Conservation (phyloP, 2,113 vertebrate genomes). For the Lophochroa leadbeateri region DNA sequence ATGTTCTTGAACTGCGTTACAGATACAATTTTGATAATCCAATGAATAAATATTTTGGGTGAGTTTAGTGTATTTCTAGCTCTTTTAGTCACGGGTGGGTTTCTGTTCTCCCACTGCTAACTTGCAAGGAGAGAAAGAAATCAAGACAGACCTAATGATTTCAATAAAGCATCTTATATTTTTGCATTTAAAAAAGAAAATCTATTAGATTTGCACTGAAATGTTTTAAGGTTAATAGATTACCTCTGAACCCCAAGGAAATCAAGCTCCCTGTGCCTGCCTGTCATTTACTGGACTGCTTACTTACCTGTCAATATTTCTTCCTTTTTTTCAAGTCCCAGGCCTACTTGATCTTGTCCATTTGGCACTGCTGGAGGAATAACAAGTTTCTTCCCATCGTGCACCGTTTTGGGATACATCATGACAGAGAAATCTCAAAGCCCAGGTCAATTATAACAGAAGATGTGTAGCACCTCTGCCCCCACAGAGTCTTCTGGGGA, state of each 20-base stretch:
- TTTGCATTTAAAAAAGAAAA: neutral
- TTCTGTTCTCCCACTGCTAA: constrained; percentile 6
- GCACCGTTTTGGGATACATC: constrained; percentile 81
- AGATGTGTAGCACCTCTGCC: constrained; percentile 80
- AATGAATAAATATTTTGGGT: neutral
- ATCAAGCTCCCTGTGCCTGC: constrained; percentile 61
- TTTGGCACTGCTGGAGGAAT: constrained; percentile 81
- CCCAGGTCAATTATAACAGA: constrained; percentile 87
- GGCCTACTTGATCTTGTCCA: constrained; percentile 82
- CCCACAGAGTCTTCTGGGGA: constrained; percentile 78
- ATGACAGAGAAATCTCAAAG: constrained; percentile 87
- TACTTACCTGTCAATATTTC: constrained; percentile 83
- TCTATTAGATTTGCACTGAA: constrained; percentile 56
- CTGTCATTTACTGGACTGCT: constrained; percentile 78
- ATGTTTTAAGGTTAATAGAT: constrained; percentile 75
- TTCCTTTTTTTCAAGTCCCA: constrained; percentile 78
- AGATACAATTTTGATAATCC: neutral
- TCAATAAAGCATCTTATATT: constrained; percentile 63
- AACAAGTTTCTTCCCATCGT: constrained; percentile 82
- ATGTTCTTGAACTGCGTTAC: constrained; percentile 9
- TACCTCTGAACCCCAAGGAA: constrained; percentile 73
- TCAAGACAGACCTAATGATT: constrained; percentile 50
- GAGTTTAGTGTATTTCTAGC: neutral
- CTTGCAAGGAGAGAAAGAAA: constrained; percentile 26
- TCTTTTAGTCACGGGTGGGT: neutral